Conservation (phyloP, 2,113 vertebrate genomes). For the Protomyctophum bolini region DNA sequence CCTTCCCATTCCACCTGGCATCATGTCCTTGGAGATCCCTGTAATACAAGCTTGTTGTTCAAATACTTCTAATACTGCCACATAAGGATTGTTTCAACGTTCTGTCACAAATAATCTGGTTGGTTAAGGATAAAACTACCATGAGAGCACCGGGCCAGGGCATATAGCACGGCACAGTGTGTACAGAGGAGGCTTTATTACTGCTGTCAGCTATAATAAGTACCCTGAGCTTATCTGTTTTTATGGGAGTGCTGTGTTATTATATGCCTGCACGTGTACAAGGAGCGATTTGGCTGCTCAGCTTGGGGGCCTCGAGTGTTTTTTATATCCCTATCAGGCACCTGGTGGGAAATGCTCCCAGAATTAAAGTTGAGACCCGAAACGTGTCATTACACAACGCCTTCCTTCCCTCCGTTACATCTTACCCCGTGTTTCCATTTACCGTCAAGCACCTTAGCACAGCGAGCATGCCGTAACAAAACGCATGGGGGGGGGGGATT, state of each 20-base stretch:
- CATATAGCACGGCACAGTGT: neutral
- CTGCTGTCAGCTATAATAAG: constrained; percentile 59
- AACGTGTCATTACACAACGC: constrained; percentile 58
- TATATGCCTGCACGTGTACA: constrained; percentile 48
- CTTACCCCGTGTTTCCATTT: constrained; percentile 21
- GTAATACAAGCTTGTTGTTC: neutral
- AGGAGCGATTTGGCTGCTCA: constrained; percentile 39
- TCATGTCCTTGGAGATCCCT: neutral
- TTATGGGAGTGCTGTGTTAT: constrained; percentile 62
- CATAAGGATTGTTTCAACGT: neutral
- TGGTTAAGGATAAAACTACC: constrained; percentile 7
- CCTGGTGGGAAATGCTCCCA: constrained; percentile 58
- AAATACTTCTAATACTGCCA: neutral
- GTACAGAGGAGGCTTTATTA: constrained; percentile 23
- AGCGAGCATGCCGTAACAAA: constrained; percentile 11
- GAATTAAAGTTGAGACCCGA: constrained; percentile 52
- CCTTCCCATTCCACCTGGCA: constrained; percentile 44
- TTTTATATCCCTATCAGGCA: constrained; percentile 53
- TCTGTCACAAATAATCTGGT: neutral
- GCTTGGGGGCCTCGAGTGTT: constrained; percentile 40
- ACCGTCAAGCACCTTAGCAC: constrained; percentile 20
- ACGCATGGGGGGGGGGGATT: neutral
- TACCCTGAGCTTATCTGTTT: constrained; percentile 60
- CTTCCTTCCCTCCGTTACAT: neutral
- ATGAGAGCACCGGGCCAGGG: constrained; percentile 2